Conservation (phyloP, 2,888 invertebrate species). For the Apamea epomidion region DNA sequence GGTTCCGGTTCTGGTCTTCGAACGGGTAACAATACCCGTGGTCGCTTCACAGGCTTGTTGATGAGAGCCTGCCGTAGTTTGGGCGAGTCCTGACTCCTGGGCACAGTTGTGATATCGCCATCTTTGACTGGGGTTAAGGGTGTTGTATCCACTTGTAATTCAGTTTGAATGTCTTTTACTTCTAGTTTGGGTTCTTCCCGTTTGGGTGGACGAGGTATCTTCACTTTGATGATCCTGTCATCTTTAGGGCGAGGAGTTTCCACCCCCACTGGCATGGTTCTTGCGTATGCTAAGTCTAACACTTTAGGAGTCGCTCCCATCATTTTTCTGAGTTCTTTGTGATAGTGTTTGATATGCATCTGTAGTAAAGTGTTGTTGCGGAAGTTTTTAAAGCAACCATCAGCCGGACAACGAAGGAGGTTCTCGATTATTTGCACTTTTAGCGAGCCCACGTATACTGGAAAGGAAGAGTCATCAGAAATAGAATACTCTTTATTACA, state of each 20-base stretch:
- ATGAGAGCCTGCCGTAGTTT: constrained; percentile 81
- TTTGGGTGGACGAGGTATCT: constrained; percentile 79
- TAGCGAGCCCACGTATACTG: constrained; percentile 90
- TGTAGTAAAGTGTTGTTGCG: constrained; percentile 97
- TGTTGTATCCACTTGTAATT: constrained; percentile 62
- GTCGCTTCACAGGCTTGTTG: constrained; percentile 82
- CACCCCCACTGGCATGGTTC: constrained; percentile 87
- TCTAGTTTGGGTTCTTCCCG: constrained; percentile 75
- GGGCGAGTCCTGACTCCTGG: constrained; percentile 81
- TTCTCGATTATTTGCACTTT: constrained; percentile 93
- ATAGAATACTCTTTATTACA: no score
- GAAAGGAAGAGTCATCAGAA: constrained; percentile 54
- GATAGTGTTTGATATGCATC: constrained; percentile 99
- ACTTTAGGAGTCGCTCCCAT: constrained; percentile 96
- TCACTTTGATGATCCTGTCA: constrained; percentile 81
- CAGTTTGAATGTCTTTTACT: constrained; percentile 51
- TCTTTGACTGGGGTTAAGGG: constrained; percentile 66
- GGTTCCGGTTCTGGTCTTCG: constrained; percentile 74
- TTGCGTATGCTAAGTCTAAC: constrained; percentile 95
- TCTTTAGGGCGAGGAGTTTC: constrained; percentile 60
- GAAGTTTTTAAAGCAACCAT: constrained; percentile 96
- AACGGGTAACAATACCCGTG: constrained; percentile 83
- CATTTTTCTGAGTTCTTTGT: constrained; percentile 93
- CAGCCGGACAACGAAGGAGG: constrained; percentile 93
- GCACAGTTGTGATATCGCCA: constrained; percentile 56